Evolutionary conservation across 2,888 invertebrate species (phyloP), one percentile per base, ranked within the genome.

Genomic region (Busseola fusca): DNA sequence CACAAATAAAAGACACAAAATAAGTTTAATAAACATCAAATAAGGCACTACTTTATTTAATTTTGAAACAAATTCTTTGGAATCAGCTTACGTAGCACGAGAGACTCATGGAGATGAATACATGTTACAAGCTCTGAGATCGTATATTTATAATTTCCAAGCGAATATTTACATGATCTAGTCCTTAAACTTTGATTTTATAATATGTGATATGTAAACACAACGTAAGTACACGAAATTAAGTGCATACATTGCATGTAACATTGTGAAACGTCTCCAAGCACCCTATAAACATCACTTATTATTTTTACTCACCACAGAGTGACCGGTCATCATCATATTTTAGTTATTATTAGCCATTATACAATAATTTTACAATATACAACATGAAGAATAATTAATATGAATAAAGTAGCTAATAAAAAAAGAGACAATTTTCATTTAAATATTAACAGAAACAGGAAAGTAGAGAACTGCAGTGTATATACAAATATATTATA

Each of bases 11-110:
- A 66, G 65, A 57, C 34, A 78, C 62, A 74, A 48, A 76, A 83
- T 70, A 58, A 72, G 67, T 69, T 70, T 69, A 77, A 77, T 71
- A 82, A 85, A 80, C 71, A 83, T 82, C 83, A 91, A 91, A 92
- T 92, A 94, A 93, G 92, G 93, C 94, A 93, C 93, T 92, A 91
- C 91, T 79, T 76, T 69, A 72, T 77, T 69, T 66, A 79, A 72
- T 78, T 71, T 76, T 65, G 67, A 79, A 82, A 76, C 66, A 72
- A 70, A 78, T 72, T 82, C 81, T 80, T 86, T 81, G 79, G 79
- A 80, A 78, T 77, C 82, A 84, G 83, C 76, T 77, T 82, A 86
- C 72, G 78, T 80, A 87, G 85, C 88, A 87, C 90, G 85, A 78
- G 87, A 88, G 86, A 88, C 88, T 81, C 83, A 54, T 80, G 87